These are phyloP conservation scores for Suncus etruscus DNA, from an alignment of 2,113 vertebrate species.

Conservation along the genomic window DNA sequence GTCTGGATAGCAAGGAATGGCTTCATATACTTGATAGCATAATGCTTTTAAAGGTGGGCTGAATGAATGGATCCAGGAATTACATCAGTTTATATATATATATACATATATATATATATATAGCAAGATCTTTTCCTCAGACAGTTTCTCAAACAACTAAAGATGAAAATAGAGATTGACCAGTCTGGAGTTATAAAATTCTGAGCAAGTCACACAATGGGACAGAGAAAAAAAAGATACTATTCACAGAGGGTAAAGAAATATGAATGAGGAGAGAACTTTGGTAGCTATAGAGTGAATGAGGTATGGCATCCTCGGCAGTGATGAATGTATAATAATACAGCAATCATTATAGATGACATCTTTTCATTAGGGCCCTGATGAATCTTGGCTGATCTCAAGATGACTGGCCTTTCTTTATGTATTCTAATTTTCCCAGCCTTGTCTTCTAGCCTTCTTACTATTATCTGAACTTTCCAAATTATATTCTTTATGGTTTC, in stretches of 20 bases:
- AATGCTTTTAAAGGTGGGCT: background rate
- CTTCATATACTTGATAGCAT: slow-evolving; percentile 21
- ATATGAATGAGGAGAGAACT: background rate
- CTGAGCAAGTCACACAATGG: background rate
- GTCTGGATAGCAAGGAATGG: slow-evolving; percentile 12
- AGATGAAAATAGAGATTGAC: background rate
- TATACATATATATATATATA: background rate
- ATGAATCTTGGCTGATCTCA: background rate
- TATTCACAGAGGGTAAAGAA: background rate
- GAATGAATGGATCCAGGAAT: background rate
- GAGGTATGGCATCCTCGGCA: background rate
- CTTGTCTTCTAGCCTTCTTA: background rate
- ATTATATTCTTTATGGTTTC: background rate
- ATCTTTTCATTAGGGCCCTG: background rate
- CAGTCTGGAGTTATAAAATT: background rate
- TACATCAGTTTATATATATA: background rate
- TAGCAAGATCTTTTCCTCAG: background rate
- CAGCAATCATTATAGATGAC: background rate
- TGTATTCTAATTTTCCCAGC: background rate
- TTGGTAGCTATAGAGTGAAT: background rate
- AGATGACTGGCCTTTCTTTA: background rate
- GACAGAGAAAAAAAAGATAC: background rate
- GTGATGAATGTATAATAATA: background rate
- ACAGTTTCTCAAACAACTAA: background rate
- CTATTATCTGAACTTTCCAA: background rate